phyloP scores from a whole-genome alignment of 1,140 invertebrate species.

The Lepidurus arcticus region DNA sequence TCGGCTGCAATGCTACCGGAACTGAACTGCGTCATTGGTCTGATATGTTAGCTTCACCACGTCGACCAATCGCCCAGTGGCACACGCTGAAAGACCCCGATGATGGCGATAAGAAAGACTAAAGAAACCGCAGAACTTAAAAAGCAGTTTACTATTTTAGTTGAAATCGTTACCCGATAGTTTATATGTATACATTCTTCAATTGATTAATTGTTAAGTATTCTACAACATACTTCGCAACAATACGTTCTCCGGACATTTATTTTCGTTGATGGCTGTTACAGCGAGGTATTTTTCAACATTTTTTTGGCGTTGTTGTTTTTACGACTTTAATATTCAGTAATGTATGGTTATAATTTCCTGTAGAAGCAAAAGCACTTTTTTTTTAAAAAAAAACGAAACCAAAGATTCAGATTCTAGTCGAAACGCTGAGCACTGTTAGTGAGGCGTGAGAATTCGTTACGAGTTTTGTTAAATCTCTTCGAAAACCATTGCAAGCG shows the following conservation, averaged over 20 bases:
- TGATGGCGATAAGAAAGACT: constrained; percentile 80
- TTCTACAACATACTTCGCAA: not conserved
- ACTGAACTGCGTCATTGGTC: constrained; percentile 99
- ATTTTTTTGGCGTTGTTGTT: not conserved
- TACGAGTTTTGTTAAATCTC: not conserved
- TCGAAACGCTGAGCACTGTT: not conserved
- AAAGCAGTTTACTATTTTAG: constrained; percentile 18
- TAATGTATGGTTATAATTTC: not conserved
- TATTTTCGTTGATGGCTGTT: not conserved
- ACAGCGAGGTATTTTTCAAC: not conserved
- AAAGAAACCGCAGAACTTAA: constrained; percentile 34
- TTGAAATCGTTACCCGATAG: not conserved
- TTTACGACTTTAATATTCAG: not conserved
- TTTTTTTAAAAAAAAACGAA: not conserved
- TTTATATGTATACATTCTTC: constrained; percentile 10
- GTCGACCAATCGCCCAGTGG: constrained; percentile 98
- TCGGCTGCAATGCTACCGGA: constrained; percentile 95
- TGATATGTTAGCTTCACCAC: constrained; percentile 96
- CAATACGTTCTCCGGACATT: not conserved
- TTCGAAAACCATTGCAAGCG: not conserved
- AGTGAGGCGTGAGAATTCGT: not conserved
- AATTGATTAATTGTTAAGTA: not conserved
- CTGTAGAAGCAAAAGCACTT: not conserved
- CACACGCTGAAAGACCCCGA: constrained; percentile 96
- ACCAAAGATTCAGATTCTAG: not conserved